Evolutionary conservation across 2,113 vertebrate species (phyloP).

Genomic region (Coptodon bakossiorum): DNA sequence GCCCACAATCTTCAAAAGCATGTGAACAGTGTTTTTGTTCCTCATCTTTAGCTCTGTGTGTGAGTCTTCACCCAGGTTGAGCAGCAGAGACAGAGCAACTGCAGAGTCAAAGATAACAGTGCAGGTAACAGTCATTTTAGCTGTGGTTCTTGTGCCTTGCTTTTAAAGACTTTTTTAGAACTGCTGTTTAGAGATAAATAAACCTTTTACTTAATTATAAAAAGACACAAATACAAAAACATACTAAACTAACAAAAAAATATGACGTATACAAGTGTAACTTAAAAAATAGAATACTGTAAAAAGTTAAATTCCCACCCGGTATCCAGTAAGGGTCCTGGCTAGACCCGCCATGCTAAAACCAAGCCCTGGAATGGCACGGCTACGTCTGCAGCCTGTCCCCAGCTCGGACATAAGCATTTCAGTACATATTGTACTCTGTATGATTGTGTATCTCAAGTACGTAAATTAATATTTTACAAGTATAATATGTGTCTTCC

Average conservation of each 20-base stretch:
- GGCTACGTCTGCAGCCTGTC: background rate
- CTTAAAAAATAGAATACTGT: background rate
- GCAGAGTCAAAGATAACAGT: background rate
- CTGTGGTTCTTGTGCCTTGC: background rate
- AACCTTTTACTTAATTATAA: background rate
- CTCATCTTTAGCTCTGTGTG: constrained; percentile 93
- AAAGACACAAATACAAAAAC: background rate
- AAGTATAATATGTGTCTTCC: background rate
- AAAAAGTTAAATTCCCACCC: background rate
- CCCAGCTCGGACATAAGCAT: no score
- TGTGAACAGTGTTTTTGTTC: constrained; percentile 91
- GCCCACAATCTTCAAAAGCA: constrained; percentile 87
- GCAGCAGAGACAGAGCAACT: constrained; percentile 87
- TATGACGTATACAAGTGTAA: background rate
- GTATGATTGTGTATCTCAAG: background rate
- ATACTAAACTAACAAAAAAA: background rate
- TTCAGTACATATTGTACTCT: background rate
- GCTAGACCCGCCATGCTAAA: background rate
- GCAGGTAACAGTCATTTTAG: background rate
- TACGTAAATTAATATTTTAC: background rate
- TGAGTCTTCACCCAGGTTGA: constrained; percentile 91
- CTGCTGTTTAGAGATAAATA: background rate
- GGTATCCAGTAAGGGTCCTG: background rate
- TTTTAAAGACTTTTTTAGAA: background rate
- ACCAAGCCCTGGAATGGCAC: background rate